phyloP scores from a whole-genome alignment of 2,888 invertebrate species.

The Mythimna vitellina region DNA sequence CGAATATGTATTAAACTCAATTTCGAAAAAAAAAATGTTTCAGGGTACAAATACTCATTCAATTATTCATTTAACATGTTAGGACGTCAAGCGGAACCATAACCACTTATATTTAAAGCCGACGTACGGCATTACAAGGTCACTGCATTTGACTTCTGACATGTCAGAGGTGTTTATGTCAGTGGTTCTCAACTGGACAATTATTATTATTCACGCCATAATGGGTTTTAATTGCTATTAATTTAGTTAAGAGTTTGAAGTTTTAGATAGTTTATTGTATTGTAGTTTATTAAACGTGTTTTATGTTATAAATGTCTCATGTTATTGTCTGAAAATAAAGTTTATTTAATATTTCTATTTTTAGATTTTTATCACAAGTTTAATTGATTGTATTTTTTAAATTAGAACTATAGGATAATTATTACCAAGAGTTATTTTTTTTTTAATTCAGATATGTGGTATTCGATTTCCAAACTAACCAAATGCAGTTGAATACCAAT shows the following conservation, averaged over 20 bases:
- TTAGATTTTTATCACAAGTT: no score
- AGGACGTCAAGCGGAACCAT: conserved; percentile 11
- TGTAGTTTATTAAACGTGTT: not conserved
- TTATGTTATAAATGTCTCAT: no score
- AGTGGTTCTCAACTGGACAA: conserved; percentile 30
- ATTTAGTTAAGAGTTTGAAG: not conserved
- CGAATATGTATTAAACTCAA: no score
- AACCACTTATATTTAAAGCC: not conserved
- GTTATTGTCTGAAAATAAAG: no score
- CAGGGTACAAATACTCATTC: not conserved
- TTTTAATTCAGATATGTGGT: no score
- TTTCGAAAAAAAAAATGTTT: not conserved
- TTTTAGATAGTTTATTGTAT: not conserved
- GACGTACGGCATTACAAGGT: conserved; percentile 40
- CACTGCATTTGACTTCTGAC: conserved; percentile 42
- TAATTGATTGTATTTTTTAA: no score
- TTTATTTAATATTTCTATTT: no score
- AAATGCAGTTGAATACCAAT: no score
- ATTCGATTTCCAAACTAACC: no score
- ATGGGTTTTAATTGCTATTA: conserved; percentile 27
- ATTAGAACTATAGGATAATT: no score
- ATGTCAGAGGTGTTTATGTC: conserved; percentile 12
- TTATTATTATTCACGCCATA: conserved; percentile 15
- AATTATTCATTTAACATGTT: conserved; percentile 31
- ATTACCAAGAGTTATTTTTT: no score